Evolutionary conservation across 2,797 vertebrate genomes (phyloP).

Genomic region (Acipenser ruthenus): DNA sequence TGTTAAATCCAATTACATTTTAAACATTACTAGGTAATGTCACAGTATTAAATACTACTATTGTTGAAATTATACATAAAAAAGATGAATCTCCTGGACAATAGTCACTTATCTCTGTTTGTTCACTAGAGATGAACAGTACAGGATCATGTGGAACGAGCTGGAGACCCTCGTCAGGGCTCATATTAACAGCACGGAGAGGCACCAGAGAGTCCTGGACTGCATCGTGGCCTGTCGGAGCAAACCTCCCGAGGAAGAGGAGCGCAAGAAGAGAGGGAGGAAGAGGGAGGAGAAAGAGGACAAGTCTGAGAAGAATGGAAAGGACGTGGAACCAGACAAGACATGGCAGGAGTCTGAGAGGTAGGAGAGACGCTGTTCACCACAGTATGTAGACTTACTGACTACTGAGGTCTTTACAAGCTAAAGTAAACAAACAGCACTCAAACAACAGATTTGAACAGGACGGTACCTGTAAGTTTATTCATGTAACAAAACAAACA

Average conservation of each 20-base stretch:
- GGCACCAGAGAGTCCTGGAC: constrained; percentile 87
- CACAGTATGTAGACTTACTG: not conserved
- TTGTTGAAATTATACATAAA: too few species aligned
- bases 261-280: constrained; percentile 90
- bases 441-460: too few species aligned
- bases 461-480: too few species aligned
- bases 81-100: too few species aligned
- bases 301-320: constrained; percentile 76
- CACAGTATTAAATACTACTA: too few species aligned
- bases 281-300: constrained; percentile 95
- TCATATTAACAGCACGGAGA: constrained; percentile 77
- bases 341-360: constrained; percentile 87
- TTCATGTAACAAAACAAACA: too few species aligned
- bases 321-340: constrained; percentile 81
- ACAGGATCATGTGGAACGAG: constrained; percentile 99
- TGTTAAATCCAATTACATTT: too few species aligned
- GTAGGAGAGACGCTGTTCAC: constrained; percentile 35
- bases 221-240: constrained; percentile 90
- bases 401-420: too few species aligned
- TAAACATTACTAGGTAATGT: too few species aligned
- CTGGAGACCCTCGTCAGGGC: constrained; percentile 90
- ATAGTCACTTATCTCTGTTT: not conserved
- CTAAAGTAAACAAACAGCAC: too few species aligned
- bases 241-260: constrained; percentile 93
- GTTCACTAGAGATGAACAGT: constrained; percentile 81